These are phyloP conservation scores for Pocillopora damicornis DNA, from an alignment of 64 coral and sea anemone genomes.

Conservation along the genomic window DNA sequence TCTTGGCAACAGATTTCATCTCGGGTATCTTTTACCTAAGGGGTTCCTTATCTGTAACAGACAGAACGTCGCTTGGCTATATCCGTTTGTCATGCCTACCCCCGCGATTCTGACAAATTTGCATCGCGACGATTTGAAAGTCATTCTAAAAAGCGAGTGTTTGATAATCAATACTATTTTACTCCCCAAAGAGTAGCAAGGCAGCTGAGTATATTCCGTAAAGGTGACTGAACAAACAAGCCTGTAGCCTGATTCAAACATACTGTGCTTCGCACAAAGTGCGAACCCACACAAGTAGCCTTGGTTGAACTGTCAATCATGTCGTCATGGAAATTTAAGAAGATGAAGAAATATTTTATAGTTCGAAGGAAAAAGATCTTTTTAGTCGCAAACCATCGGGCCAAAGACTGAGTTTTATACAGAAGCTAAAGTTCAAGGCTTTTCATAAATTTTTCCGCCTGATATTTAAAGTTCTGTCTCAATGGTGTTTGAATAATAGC, in stretches of 20 bases:
- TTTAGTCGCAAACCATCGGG: too few relatives aligned
- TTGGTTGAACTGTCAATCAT: background rate
- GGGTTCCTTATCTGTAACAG: background rate
- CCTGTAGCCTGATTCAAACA: background rate
- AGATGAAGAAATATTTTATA: background rate
- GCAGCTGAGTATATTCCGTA: constrained; percentile 23
- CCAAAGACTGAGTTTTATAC: too few relatives aligned
- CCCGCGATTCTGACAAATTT: constrained; percentile 7
- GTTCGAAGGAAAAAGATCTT: background rate
- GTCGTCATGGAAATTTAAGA: constrained; percentile 1
- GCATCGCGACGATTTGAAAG: background rate
- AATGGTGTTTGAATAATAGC: too few relatives aligned
- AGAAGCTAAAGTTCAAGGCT: too few relatives aligned
- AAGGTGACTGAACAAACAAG: constrained; percentile 10
- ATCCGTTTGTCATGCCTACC: background rate
- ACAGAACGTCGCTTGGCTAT: background rate
- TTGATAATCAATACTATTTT: constrained; percentile 23
- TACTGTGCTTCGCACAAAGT: background rate
- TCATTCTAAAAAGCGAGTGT: background rate
- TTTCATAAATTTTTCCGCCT: too few relatives aligned
- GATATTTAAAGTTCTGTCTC: too few relatives aligned
- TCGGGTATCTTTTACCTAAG: background rate
- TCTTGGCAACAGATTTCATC: constrained; percentile 8
- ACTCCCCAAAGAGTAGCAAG: background rate
- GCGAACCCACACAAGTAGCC: background rate